These are phyloP conservation scores for Lepisosteus osseus DNA, from an alignment of 2,113 vertebrate species.

Conservation along the genomic window DNA sequence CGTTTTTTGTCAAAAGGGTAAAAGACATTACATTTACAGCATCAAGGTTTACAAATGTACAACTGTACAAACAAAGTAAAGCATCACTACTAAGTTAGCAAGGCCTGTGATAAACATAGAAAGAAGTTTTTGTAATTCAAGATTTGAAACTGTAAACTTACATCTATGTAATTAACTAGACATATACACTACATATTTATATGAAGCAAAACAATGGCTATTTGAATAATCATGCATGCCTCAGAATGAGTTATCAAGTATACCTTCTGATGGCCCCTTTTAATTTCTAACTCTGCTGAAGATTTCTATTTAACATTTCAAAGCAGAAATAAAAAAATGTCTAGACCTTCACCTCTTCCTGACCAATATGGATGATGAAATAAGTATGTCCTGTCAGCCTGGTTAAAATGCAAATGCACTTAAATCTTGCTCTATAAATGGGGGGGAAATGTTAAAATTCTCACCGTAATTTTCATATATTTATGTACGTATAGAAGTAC, in stretches of 20 bases:
- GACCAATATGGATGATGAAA: constrained; percentile 65
- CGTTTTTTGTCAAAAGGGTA: constrained; percentile 76
- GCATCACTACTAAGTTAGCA: constrained; percentile 92
- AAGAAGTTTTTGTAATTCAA: constrained; percentile 60
- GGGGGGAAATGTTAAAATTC: background rate
- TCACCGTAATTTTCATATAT: constrained; percentile 41
- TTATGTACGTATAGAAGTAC: constrained; percentile 48
- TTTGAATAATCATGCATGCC: constrained; percentile 84
- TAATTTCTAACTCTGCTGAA: constrained; percentile 14
- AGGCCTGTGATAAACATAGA: constrained; percentile 86
- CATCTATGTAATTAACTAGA: constrained; percentile 84
- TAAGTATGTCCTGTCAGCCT: constrained; percentile 52
- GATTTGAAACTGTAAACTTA: constrained; percentile 88
- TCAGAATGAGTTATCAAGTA: constrained; percentile 75
- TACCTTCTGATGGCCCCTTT: constrained; percentile 74
- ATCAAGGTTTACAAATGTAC: constrained; percentile 99
- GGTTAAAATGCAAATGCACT: constrained; percentile 17
- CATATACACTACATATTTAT: constrained; percentile 96
- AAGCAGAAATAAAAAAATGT: constrained; percentile 64
- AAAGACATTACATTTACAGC: constrained; percentile 99
- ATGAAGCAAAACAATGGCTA: constrained; percentile 69
- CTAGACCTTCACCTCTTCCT: constrained; percentile 61
- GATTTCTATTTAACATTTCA: constrained; percentile 51
- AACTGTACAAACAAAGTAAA: constrained; percentile 97
- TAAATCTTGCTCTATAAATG: background rate